Evolutionary conservation across 1,140 invertebrate species (phyloP), one percentile per base, ranked within the genome.

Genomic region (Portunus trituberculatus): DNA sequence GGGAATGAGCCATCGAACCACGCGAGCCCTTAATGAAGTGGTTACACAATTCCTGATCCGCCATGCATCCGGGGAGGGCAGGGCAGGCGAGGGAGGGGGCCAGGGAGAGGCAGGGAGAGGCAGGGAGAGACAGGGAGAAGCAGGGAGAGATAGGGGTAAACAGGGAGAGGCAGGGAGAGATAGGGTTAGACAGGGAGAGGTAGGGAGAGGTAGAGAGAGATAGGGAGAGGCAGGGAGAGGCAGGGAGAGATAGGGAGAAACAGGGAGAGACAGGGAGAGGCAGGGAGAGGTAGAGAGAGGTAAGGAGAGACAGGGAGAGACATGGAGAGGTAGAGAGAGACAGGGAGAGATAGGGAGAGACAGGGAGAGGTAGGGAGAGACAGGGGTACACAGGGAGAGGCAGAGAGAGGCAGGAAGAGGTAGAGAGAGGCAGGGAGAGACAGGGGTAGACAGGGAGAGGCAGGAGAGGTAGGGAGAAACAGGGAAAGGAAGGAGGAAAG

Each of bases 261-360:
- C 3, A 76, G 7, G 20, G 20, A 76, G 59, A 14, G 59, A 25
- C 20, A 76, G 20, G 7, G 20, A 93, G 67, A 76, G 67, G 32
- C 31, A 82, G 91, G 82, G 91, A 76, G 67, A 93, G 16, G 4
- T 14, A 32, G 67, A 93, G 16, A 6, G 91, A 93, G 91, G 32
- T 25, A 93, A 25, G 10, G n/a, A 28, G 25, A 82, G 67, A 92
- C 6, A 25, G 59, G 7, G 20, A 76, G 20, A 76, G 59, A 14
- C 7, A 76, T 7, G 59, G 20, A 76, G 59, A 25, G 59, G 20
- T 20, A 76, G 20, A 76, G 20, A 3, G 59, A 76, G 59, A 25
- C 7, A 76, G 7, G 20, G 59, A 76, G 59, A 76, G 59, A 20
- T 20, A 25, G 20, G 7, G 20, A 25, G 20, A 25, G 59, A 20